phyloP scores from a whole-genome alignment of 2,888 invertebrate species.

The Drosophila niveifrons region DNA sequence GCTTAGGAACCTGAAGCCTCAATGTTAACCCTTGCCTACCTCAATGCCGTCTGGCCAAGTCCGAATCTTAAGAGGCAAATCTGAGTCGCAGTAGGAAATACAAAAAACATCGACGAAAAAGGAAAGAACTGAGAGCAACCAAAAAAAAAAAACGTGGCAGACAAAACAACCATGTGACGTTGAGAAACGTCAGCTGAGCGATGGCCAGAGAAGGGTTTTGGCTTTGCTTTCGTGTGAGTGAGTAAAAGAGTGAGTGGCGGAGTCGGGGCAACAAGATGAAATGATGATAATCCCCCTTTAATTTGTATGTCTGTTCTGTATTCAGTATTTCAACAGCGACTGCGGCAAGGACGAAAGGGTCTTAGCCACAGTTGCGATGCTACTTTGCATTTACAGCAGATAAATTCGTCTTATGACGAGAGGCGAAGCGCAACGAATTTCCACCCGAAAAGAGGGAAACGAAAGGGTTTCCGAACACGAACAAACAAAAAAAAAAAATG shows the following conservation, averaged over 20 bases:
- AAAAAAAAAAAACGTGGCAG: constrained; percentile 30
- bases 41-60: constrained; percentile 53
- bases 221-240: no score
- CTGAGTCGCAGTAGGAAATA: constrained; percentile 52
- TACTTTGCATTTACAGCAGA: constrained; percentile 51
- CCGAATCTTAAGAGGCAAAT: constrained; percentile 71
- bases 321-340: no score
- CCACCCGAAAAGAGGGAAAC: constrained; percentile 33
- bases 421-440: constrained; percentile 51
- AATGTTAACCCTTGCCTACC: constrained; percentile 62
- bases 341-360: constrained; percentile 61
- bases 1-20: constrained; percentile 65
- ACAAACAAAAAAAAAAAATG: constrained; percentile 38
- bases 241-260: background rate
- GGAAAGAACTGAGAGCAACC: background rate
- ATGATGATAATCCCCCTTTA: constrained; percentile 76
- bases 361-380: constrained; percentile 34
- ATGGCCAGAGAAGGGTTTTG: constrained; percentile 59
- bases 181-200: constrained; percentile 81
- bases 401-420: constrained; percentile 33
- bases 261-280: constrained; percentile 50
- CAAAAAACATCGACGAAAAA: background rate
- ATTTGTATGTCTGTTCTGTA: constrained; percentile 61
- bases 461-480: constrained; percentile 4
- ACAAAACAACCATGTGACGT: constrained; percentile 53